Base-by-base conservation (phyloP, 2,113 vertebrate genomes). In the Psettodes erumei region DNA sequence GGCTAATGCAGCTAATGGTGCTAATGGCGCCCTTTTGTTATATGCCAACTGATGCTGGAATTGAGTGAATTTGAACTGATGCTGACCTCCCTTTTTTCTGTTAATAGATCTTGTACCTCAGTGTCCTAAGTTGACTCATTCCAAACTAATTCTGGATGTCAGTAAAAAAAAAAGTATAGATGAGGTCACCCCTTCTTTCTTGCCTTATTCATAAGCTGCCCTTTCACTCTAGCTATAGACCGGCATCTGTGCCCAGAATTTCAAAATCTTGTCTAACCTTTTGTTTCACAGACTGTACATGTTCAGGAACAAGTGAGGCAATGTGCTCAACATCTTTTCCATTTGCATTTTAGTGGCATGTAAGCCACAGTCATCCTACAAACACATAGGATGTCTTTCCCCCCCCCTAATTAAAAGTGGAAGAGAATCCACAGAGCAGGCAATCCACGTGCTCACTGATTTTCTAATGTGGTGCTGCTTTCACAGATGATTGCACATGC, bases 131-230 rank as follows among this genome's bases (percentile, higher is more conserved):
- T 38, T 85, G 76, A 75, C 62, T 70, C 48, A 54, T 63, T 80
- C 45, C 32, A 76, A 83, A 78, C 50, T 77, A 71, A 82, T 85
- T 73, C 42, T 75, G 25, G 12, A 19, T 61, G 75, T 80, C 50
- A 68, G 23, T 54, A 8, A 19, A 43, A 56, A 61, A 28, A 75
- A 63, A 33, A 50, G 10, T 13, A 63, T 8, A 47, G 69, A 88
- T 74, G 77, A 80, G 83, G 79, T 87, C 80, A 68, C 59, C 58
- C 51, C 30, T 64, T 78, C 27, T 73, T 71, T 30, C 77, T 79
- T 78, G 71, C 71, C 79, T 82, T 84, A 81, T 84, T 90, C 77
- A 89, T 84, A 74, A 70, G 55, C 45, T 75, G 67, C 77, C 79
- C 81, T 89, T 91, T 86, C 63, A 67, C 51, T 81, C 47, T n/a